phyloP scores from a whole-genome alignment of 2,888 invertebrate genomes.

The Parascotia fuliginaria region DNA sequence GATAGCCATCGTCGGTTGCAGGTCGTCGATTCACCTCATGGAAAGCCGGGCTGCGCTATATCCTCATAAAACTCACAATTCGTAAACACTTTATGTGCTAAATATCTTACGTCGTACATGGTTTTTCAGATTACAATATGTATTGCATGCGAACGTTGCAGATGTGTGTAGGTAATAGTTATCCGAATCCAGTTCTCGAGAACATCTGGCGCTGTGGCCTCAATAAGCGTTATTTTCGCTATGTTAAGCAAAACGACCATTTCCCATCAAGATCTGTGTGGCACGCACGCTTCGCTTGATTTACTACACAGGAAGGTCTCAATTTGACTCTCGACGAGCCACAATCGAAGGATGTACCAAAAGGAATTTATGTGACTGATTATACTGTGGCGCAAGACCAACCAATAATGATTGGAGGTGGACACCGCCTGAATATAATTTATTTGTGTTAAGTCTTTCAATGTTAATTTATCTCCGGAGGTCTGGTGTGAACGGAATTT shows the following conservation, averaged over 20 bases:
- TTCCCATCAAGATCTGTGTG: slow-evolving; percentile 36
- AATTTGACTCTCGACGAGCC: slow-evolving; percentile 58
- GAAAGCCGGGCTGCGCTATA: no score
- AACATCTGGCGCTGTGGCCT: slow-evolving; percentile 55
- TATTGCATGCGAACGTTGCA: slow-evolving; percentile 24
- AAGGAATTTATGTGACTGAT: slow-evolving; percentile 67
- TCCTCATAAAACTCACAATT: no score
- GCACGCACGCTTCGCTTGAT: slow-evolving; percentile 40
- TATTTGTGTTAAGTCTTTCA: slow-evolving; percentile 65
- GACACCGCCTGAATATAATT: slow-evolving; percentile 71
- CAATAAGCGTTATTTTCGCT: slow-evolving; percentile 43
- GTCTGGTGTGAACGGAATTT: slow-evolving; percentile 51
- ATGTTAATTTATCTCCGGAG: slow-evolving; percentile 58
- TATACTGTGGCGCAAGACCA: slow-evolving; percentile 50
- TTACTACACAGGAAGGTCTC: slow-evolving; percentile 65
- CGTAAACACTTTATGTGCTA: no score
- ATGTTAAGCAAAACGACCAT: slow-evolving; percentile 38
- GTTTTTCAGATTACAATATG: slow-evolving; percentile 1
- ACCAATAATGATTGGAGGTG: slow-evolving; percentile 68
- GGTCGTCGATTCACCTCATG: no score
- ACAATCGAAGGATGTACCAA: slow-evolving; percentile 78
- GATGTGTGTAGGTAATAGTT: slow-evolving; percentile 40
- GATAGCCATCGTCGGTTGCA: no score
- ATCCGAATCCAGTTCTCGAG: slow-evolving; percentile 41
- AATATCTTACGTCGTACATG: no score